Base-by-base conservation (phyloP, 2,113 vertebrate species). In the Clarias magur region DNA sequence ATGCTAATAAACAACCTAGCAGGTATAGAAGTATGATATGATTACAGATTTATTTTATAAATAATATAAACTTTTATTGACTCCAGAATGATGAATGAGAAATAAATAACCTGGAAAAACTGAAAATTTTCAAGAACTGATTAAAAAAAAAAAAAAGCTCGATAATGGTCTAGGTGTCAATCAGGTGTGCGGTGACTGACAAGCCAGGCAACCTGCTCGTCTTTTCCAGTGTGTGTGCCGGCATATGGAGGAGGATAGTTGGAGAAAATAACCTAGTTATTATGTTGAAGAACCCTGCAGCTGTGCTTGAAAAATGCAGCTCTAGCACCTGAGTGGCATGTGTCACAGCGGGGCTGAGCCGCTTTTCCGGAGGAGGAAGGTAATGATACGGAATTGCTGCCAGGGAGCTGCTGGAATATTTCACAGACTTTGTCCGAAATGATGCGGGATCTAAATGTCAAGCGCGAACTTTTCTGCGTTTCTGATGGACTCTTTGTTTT, bases 251-350 rank as follows among this genome's bases (percentile, higher is more conserved):
- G 27, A 80, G 85, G 76, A 80, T 67, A 86, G 54, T 67, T 13
- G 16, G 65, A 81, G 76, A 87, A 82, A 87, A 87, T 85, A 82
- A 76, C 62, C 62, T 87, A 60, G 57, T 80, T 87, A 83, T 81
- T 87, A 85, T 88, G 75, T 48, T 84, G 87, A 84, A 88, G 62
- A 78, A 78, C 85, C 83, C 67, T 83, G 88, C 63, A 89, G 59
- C 62, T 88, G 78, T 70, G 80, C 79, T 89, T 76, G 80, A 82
- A 78, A 87, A 85, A 85, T 76, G 73, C 70, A 38, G 30, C 86
- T 72, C 56, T 78, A 75, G 70, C 85, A 89, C 86, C 86, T 85
- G 82, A 89, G 88, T 87, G 88, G 80, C 88, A 85, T 89, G 82
- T 87, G 88, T 89, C 88, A 89, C 86, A 85, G 86, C 80, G 60